Evolutionary conservation across 2,888 invertebrate species (phyloP).

Genomic region (Azorinus chamasolen): DNA sequence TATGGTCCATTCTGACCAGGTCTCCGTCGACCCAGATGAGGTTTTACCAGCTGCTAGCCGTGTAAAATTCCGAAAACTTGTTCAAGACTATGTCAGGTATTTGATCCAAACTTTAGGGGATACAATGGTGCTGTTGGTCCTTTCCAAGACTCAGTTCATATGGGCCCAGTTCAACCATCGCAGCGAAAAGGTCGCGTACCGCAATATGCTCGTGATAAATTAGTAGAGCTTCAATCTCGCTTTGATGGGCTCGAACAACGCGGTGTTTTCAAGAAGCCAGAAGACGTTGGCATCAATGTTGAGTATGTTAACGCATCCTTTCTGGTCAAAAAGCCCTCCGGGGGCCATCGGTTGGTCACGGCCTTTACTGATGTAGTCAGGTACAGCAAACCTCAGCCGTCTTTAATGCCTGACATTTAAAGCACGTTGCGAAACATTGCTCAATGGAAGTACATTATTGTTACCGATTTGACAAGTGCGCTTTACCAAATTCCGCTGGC

Average conservation of each 20-base stretch:
- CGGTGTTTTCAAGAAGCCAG: slow-evolving; percentile 63
- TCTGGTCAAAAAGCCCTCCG: slow-evolving; percentile 51
- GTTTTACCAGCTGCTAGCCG: background rate
- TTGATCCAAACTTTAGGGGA: slow-evolving; percentile 47
- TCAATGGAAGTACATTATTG: slow-evolving; percentile 66
- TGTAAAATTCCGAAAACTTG: slow-evolving; percentile 19
- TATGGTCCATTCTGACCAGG: too few species aligned
- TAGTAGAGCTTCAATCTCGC: slow-evolving; percentile 59
- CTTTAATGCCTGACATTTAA: slow-evolving; percentile 52
- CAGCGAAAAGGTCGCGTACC: slow-evolving; percentile 67
- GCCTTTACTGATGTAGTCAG: slow-evolving; percentile 62
- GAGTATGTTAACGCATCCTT: slow-evolving; percentile 60
- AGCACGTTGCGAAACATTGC: slow-evolving; percentile 36
- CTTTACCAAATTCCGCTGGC: slow-evolving; percentile 66
- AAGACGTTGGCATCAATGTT: slow-evolving; percentile 55
- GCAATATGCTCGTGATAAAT: slow-evolving; percentile 59
- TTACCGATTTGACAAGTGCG: slow-evolving; percentile 52
- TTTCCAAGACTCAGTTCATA: slow-evolving; percentile 66
- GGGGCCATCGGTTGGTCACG: slow-evolving; percentile 58
- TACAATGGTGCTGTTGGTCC: slow-evolving; percentile 66
- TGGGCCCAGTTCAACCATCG: slow-evolving; percentile 69
- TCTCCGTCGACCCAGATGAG: slow-evolving; percentile 41
- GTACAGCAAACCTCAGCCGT: too few species aligned
- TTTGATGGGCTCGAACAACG: slow-evolving; percentile 65
- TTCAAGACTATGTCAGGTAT: slow-evolving; percentile 54